Percentiles rank a stretch among this genome's conserved stretches.
phyloP scores from a whole-genome alignment of 1,140 invertebrate species.

The Trichomalopsis sarcophagae region DNA sequence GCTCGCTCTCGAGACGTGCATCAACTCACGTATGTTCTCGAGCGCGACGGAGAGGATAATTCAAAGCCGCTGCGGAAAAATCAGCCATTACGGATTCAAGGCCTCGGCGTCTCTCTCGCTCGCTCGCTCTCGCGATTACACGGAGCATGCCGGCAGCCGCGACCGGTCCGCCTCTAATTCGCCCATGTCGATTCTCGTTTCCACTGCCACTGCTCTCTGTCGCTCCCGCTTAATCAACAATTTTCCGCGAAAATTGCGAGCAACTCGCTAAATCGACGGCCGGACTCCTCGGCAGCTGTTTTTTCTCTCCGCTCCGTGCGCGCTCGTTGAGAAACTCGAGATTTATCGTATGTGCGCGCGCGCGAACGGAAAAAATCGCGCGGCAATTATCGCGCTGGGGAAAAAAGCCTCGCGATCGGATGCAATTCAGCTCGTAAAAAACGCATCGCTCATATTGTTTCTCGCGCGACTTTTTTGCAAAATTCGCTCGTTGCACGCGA shows the following conservation, averaged over 20 bases:
- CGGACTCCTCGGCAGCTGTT: not conserved
- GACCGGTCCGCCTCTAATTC: constrained; percentile 54
- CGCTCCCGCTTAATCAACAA: constrained; percentile 12
- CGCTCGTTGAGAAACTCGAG: not conserved
- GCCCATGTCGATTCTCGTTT: not conserved
- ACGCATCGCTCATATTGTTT: not conserved
- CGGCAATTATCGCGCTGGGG: not conserved
- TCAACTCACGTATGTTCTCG: constrained; percentile 4
- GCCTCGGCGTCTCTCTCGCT: constrained; percentile 51
- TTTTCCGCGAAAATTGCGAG: constrained; percentile 42
- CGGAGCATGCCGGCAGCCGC: constrained; percentile 59
- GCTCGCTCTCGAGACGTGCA: not conserved
- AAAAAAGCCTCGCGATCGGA: not conserved
- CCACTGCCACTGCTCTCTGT: not conserved
- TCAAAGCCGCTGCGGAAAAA: constrained; percentile 58
- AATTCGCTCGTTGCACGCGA: not conserved
- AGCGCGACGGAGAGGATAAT: constrained; percentile 35
- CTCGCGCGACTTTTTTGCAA: not conserved
- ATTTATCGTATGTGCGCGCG: not conserved
- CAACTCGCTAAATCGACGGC: not conserved
- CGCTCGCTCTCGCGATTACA: not conserved
- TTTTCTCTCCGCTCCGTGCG: not conserved
- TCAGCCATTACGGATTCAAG: constrained; percentile 65
- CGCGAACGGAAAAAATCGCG: not conserved
- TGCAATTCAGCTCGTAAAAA: constrained; percentile 1